Conservation (phyloP, 2,888 invertebrate species). For the Smittia aterrima region DNA sequence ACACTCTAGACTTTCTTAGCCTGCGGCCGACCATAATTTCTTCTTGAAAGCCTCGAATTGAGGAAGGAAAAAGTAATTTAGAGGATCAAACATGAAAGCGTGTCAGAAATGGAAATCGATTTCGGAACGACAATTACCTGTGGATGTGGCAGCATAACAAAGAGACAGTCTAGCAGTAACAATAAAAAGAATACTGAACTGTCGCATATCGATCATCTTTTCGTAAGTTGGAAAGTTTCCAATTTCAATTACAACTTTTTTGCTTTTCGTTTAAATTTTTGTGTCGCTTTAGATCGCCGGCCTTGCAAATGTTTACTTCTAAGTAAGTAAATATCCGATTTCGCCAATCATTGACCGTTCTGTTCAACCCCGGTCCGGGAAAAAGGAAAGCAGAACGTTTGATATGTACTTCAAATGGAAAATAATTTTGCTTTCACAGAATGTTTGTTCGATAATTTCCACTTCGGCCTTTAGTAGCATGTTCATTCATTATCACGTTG, state of each 20-base stretch:
- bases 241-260: background rate
- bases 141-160: slow-evolving; percentile 38
- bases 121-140: slow-evolving; percentile 15
- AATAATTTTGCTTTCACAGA: slow-evolving; percentile 15
- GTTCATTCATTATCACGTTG: slow-evolving; percentile 30
- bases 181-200: slow-evolving; percentile 32
- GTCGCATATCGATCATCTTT: slow-evolving; percentile 35
- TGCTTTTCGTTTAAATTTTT: background rate
- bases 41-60: background rate
- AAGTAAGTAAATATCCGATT: background rate
- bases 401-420: background rate
- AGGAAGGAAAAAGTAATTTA: background rate
- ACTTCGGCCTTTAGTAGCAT: background rate
- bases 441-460: slow-evolving; percentile 24
- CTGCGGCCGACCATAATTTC: background rate
- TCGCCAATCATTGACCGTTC: background rate
- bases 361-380: background rate
- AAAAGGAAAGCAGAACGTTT: background rate
- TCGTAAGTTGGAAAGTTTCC: background rate
- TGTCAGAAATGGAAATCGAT: background rate
- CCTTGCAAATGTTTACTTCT: background rate
- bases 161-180: slow-evolving; percentile 35
- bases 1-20: background rate
- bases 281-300: background rate
- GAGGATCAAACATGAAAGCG: background rate